Conservation (phyloP, 2,113 vertebrate species). For the Axis porcinus region DNA sequence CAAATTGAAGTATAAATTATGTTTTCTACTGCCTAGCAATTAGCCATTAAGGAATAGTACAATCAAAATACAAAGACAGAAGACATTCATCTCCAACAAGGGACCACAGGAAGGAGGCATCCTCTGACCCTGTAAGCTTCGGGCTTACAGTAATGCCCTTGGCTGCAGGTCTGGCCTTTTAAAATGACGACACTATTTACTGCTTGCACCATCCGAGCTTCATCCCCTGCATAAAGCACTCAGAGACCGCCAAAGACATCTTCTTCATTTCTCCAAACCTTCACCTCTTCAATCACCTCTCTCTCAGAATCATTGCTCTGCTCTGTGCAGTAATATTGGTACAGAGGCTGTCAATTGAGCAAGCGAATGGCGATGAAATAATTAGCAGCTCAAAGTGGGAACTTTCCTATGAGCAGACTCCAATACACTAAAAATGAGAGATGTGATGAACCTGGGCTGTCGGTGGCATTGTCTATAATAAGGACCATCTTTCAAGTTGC, state of each 20-base stretch:
- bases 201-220: not conserved
- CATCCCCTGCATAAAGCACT: rapidly evolving
- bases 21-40: conserved; percentile 30
- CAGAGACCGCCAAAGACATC: not conserved
- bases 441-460: not conserved
- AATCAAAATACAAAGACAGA: not conserved
- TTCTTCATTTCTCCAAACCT: not conserved
- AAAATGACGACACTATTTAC: conserved; percentile 13
- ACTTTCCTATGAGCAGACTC: not conserved
- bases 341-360: not conserved
- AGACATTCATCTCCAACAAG: not conserved
- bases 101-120: not conserved
- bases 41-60: conserved; percentile 30
- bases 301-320: not conserved
- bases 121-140: not conserved
- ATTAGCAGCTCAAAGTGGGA: not conserved
- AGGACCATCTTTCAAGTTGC: conserved; percentile 12
- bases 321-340: not conserved
- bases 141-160: not conserved
- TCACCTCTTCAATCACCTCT: not conserved
- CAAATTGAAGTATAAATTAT: conserved; percentile 36
- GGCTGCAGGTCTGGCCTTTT: not conserved
- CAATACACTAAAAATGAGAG: not conserved
- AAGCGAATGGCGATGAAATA: not conserved
- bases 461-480: not conserved